Evolutionary conservation across 2,797 vertebrate species (phyloP).

Genomic region (Lates japonicus): DNA sequence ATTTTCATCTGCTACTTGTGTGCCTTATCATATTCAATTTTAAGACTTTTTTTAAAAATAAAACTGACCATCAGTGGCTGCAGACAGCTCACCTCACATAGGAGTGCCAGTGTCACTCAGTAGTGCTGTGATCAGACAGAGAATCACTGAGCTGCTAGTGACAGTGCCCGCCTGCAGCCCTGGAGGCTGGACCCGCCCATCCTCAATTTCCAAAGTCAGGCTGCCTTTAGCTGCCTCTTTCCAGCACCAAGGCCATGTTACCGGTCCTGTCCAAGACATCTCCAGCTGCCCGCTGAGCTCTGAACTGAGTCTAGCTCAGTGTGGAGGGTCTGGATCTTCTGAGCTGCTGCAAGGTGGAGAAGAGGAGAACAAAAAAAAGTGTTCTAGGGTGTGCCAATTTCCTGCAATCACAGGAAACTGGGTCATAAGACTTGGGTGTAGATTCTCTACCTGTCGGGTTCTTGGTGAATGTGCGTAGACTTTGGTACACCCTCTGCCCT

Average conservation of each 20-base stretch:
- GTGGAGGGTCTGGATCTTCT: constrained; percentile 89
- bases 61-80: constrained; percentile 41
- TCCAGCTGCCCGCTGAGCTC: constrained; percentile 91
- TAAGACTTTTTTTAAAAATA: neutral
- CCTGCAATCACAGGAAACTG: neutral
- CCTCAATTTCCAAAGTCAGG: constrained; percentile 96
- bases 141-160: constrained; percentile 81
- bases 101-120: constrained; percentile 42
- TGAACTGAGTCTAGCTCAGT: constrained; percentile 92
- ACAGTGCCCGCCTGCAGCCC: constrained; percentile 82
- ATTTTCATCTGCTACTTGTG: neutral
- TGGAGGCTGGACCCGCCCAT: constrained; percentile 89
- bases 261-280: constrained; percentile 91
- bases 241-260: constrained; percentile 89
- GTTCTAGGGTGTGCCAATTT: neutral
- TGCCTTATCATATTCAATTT: neutral
- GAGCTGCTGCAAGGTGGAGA: constrained; percentile 74
- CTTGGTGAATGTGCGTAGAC: constrained; percentile 88
- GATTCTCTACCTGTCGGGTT: constrained; percentile 88
- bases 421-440: neutral
- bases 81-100: constrained; percentile 67
- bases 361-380: neutral
- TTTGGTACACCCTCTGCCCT: constrained; percentile 93
- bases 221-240: constrained; percentile 85
- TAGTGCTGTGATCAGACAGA: constrained; percentile 62